Evolutionary conservation across 2,797 vertebrate species (phyloP), one percentile per base, ranked within the genome.

Genomic region (Danio kyathit): DNA sequence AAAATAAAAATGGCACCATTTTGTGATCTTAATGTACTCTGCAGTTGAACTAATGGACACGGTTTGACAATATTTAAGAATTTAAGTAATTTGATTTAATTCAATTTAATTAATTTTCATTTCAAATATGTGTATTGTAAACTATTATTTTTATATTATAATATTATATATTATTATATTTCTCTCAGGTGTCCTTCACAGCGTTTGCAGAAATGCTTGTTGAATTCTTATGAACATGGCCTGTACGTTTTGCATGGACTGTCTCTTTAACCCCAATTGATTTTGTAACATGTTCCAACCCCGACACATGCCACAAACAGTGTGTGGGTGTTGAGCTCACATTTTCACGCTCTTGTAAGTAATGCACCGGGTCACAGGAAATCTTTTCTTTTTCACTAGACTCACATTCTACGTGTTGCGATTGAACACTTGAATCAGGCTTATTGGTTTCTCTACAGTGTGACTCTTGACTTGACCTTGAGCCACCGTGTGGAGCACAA

Each of bases 401-500:
- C 21, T 48, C 65, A 67, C 8, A 46, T 8, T 70, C 7, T 11
- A 52, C 9, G 16, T 46, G 54, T 41, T 40, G 16, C 46, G 38
- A 3, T 17, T 17, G 57, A 74, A 19, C 59, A 61, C 74, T 63
- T 6, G 74, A 72, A 38, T n/a, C 38, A 51, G 38, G 13, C 41
- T 52, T 46, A 2, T 40, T 67, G 9, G 16, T 40, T 74, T 41
- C 52, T 29, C 29, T 40, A 14, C 19, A 16, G 19, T 16, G 16
- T 38, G 48, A 56, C 70, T 56, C 60, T 48, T 52, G 17, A 21
- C n/a, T 70, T 40, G 29, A 40, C 29, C 4, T 48, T 12, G 63
- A 57, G 64, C 63, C 57, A 63, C n/a, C 69, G 11, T 71, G 43
- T 57, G 75, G n/a, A 54, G 43, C 13, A 74, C 19, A 46, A 44